Conservation (phyloP, 2,888 invertebrate species). For the Tridacna crocea region DNA sequence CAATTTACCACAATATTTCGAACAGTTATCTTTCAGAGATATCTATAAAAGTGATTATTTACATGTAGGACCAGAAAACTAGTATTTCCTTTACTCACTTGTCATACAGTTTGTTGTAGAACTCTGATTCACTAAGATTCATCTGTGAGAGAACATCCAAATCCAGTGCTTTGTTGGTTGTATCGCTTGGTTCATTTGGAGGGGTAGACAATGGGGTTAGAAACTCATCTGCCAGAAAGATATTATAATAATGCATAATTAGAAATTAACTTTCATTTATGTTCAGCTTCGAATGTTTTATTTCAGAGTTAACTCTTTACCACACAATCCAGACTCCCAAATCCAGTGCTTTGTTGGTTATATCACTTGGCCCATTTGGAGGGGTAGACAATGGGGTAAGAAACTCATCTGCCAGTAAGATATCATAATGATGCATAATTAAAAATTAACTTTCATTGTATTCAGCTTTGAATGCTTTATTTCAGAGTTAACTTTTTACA, state of each 20-base stretch:
- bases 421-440: not conserved
- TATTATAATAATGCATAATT: not conserved
- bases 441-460: too few species aligned
- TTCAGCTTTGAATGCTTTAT: too few species aligned
- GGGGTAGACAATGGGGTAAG: slow-evolving; percentile 85
- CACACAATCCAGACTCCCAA: too few species aligned
- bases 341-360: slow-evolving; percentile 29
- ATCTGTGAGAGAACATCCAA: slow-evolving; percentile 57
- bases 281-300: too few species aligned
- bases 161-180: slow-evolving; percentile 30
- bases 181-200: slow-evolving; percentile 75
- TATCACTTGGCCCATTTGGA: slow-evolving; percentile 75
- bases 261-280: too few species aligned
- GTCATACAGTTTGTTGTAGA: slow-evolving; percentile 89
- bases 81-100: slow-evolving; percentile 86
- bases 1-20: too few species aligned
- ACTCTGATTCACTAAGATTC: slow-evolving; percentile 59
- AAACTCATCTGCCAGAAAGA: slow-evolving; percentile 82
- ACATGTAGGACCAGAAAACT: too few species aligned
- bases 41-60: too few species aligned
- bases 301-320: too few species aligned
- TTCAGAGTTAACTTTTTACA: too few species aligned
- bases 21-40: too few species aligned
- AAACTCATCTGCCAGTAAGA: slow-evolving; percentile 82
- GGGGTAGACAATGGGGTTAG: slow-evolving; percentile 85